Evolutionary conservation across 1,140 invertebrate genomes (phyloP).

Genomic region (Caenorhabditis latens): DNA sequence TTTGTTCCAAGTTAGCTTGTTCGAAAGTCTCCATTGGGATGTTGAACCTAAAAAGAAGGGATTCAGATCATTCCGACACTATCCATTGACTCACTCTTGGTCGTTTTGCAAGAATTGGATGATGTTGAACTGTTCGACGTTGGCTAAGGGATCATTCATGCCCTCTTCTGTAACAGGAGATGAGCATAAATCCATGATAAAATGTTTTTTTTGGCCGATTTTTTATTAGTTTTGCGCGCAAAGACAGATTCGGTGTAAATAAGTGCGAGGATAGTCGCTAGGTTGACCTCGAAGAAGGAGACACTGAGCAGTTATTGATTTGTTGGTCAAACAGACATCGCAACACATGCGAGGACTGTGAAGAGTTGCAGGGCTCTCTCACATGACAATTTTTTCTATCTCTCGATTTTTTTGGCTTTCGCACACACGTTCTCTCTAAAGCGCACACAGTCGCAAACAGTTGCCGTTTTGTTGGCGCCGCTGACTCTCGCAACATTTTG

Average conservation of each 20-base stretch:
- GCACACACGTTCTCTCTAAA: background rate
- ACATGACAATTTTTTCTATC: slow-evolving; percentile 15
- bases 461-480: background rate
- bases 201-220: background rate
- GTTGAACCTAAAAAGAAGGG: slow-evolving; percentile 57
- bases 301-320: slow-evolving; percentile 41
- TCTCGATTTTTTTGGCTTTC: background rate
- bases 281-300: background rate
- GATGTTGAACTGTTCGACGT: slow-evolving; percentile 70
- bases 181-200: background rate
- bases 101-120: slow-evolving; percentile 70
- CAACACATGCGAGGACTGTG: slow-evolving; percentile 48
- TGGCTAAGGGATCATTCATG: slow-evolving; percentile 70
- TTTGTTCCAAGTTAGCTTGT: slow-evolving; percentile 28
- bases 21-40: slow-evolving; percentile 67
- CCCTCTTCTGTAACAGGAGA: slow-evolving; percentile 71
- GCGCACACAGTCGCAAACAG: background rate
- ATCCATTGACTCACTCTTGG: slow-evolving; percentile 62
- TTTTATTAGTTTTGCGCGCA: background rate
- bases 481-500: background rate
- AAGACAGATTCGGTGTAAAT: background rate
- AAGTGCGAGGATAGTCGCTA: background rate
- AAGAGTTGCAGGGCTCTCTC: background rate
- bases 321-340: slow-evolving; percentile 36
- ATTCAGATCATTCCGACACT: background rate